Conservation (phyloP, 2,888 invertebrate genomes). For the Aphelenchoides bicaudatus region DNA sequence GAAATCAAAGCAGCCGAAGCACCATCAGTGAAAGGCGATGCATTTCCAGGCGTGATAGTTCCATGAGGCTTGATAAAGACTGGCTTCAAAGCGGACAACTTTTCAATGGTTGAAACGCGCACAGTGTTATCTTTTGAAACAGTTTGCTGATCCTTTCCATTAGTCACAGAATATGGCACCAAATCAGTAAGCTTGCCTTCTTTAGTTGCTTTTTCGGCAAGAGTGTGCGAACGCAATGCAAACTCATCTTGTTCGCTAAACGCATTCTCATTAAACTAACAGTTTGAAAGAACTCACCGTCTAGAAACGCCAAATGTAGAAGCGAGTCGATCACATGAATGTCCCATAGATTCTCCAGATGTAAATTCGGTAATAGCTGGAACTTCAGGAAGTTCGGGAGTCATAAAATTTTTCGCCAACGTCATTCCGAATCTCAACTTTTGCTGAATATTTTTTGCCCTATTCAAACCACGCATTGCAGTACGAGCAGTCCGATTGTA, state of each 20-base stretch:
- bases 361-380: conserved; percentile 97
- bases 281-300: conserved; percentile 30
- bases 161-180: conserved; percentile 71
- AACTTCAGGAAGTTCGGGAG: conserved; percentile 72
- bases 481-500: conserved; percentile 70
- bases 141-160: conserved; percentile 44
- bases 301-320: conserved; percentile 79
- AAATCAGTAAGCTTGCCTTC: conserved; percentile 85
- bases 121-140: conserved; percentile 82
- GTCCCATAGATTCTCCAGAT: conserved; percentile 96
- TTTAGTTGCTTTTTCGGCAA: conserved; percentile 79
- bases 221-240: conserved; percentile 81
- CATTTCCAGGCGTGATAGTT: conserved; percentile 81
- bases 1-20: conserved; percentile 93
- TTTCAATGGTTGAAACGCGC: conserved; percentile 82
- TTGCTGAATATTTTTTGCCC: conserved; percentile 81
- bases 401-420: conserved; percentile 46
- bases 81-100: conserved; percentile 83
- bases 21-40: conserved; percentile 78
- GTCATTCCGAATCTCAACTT: conserved; percentile 67
- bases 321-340: conserved; percentile 90
- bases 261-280: conserved; percentile 10
- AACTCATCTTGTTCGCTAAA: conserved; percentile 86
- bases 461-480: conserved; percentile 78
- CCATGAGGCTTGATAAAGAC: conserved; percentile 99